Base-by-base conservation (phyloP, 1,140 invertebrate genomes). In the Drosophila busckii region DNA sequence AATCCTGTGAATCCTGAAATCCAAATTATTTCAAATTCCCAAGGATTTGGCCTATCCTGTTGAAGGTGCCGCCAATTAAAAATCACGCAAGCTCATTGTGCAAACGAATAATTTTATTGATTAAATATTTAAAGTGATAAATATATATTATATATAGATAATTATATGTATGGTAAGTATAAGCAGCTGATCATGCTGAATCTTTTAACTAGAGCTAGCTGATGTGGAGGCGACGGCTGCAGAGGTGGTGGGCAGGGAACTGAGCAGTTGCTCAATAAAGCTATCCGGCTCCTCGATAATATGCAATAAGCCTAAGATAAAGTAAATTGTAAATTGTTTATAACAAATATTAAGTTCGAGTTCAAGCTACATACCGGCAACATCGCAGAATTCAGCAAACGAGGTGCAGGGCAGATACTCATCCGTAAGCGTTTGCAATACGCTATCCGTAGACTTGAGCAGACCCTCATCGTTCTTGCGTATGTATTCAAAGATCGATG, bases 391-490 rank as follows among this genome's bases (percentile, higher is more conserved):
- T 89, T 98, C 96, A 9, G 90, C 91, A 87, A 98, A 94, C 4
- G 94, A 95, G 61, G 95, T 91, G 88, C 96, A 96, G 4, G 95
- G 94, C 63, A 98, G 89, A 61, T 97, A 90, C 88, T 98, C 96
- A 65, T 97, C 94, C 60, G 95, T 94, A 70, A 97, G 96, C 2
- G 91, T 90, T 7, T 91, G 89, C 32, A 99, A 90, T 28, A 97
- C 90, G 48, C 91, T 91, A 85, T 97, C 96, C 9, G 95, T 96
- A 19, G 92, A 92, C 88, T 98, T 97, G 6, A 97, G 89, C 84
- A 98, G 90, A 6, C 91, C 89, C 87, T 96, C 95, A 89, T 99
- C 98, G 89, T 97, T 98, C 78, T 96, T 93, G 3, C 97, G 92
- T 70, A 99, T 96, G 84, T 95, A 98, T 83, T 97, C 96, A 16